Evolutionary conservation across 2,113 vertebrate species (phyloP).

Genomic region (Callithrix jacchus): DNA sequence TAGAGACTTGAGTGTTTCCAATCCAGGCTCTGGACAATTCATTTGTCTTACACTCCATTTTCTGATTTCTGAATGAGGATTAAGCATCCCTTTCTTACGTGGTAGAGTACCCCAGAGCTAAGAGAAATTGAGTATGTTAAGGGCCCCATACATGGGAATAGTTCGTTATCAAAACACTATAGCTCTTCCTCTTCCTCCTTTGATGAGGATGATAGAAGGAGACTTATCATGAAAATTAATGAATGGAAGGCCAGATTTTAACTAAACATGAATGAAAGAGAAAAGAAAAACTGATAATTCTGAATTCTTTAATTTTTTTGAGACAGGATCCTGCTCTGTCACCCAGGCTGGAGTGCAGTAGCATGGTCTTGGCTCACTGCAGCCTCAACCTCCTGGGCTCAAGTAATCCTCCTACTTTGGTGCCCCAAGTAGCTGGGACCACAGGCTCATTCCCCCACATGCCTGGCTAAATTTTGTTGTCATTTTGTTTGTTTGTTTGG

Average conservation of each 20-base stretch:
- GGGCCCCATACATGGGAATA: rapidly evolving
- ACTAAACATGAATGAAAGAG: background rate
- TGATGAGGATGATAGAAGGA: background rate
- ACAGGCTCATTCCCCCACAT: too few relatives aligned
- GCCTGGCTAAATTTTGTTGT: too few relatives aligned
- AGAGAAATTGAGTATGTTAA: background rate
- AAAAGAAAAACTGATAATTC: background rate
- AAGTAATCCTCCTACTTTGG: too few relatives aligned
- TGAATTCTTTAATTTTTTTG: background rate
- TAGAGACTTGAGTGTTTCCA: background rate
- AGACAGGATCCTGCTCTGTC: too few relatives aligned
- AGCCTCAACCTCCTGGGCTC: too few relatives aligned
- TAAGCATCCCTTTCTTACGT: background rate
- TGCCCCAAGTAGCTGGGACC: too few relatives aligned
- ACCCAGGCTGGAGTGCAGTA: too few relatives aligned
- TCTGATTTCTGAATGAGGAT: background rate
- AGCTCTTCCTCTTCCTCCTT: background rate
- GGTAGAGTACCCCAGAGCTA: background rate
- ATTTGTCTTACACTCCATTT: background rate
- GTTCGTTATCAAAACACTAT: background rate
- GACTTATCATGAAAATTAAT: background rate
- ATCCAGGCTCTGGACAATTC: background rate
- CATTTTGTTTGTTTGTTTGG: too few relatives aligned
- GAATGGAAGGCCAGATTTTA: background rate
- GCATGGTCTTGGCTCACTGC: too few relatives aligned